Evolutionary conservation across 1,140 invertebrate genomes (phyloP), one percentile per base, ranked within the genome.

Genomic region (Drosophila rufa): DNA sequence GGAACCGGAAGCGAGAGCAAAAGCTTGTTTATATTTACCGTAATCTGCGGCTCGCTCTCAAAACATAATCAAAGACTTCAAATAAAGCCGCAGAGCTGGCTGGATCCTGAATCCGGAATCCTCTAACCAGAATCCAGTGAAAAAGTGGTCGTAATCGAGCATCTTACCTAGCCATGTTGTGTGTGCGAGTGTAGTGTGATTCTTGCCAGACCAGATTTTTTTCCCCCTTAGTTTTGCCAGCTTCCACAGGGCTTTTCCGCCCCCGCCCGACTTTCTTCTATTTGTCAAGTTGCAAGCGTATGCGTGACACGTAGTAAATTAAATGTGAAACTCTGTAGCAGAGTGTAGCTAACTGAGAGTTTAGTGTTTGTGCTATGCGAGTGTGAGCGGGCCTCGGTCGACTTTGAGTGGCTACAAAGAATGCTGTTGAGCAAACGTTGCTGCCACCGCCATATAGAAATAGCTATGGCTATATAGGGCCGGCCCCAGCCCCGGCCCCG

Each of bases 291-390:
- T 68, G 75, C 50, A 79, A 79, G 47, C 61, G 81, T 82, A 85
- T 89, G 85, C 75, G 70, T 82, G 79, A 90, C 85, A 89, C 85
- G 85, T 89, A 85, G 81, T 81, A 85, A 84, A 90, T 89, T 89
- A 90, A 89, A 90, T 85, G 78, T 71, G 79, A 70, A 90, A 75
- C 80, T 87, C 62, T 77, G 67, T 89, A 65, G 83, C 69, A 79
- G 59, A 84, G 84, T 87, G 62, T 70, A 80, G 68, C 59, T 69
- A 80, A 78, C 74, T 50, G 64, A 60, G 65, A 64, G 73, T 77
- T 79, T 60, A 79, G 79, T 82, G 65, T 60, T 62, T 62, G 42
- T 59, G 60, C 47, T 30, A 30, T 30, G 36, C 33, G 51, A 55
- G 51, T 68, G 67, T 60, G 40, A 30, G 40, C 36, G 40, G 5